Percentiles rank a stretch among this genome's conserved stretches.
phyloP scores from a whole-genome alignment of 2,797 vertebrate species.

The Cuniculus paca region DNA sequence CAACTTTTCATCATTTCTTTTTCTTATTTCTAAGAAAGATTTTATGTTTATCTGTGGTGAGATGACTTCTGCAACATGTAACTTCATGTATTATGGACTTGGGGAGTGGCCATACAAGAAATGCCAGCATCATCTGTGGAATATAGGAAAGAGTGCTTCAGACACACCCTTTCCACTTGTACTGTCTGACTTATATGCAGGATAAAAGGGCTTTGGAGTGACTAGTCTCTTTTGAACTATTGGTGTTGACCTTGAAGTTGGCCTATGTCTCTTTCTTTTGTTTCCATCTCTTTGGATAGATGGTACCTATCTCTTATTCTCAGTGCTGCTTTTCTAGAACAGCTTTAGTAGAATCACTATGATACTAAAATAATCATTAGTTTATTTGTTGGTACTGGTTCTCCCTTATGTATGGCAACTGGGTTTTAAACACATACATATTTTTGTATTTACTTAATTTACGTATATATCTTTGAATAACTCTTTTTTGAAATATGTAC shows the following conservation, averaged over 20 bases:
- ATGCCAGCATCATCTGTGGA: not conserved
- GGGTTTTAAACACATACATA: not conserved
- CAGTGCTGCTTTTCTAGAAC: not conserved
- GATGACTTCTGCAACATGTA: not conserved
- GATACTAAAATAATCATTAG: not conserved
- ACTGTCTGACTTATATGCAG: not conserved
- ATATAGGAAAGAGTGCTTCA: not conserved
- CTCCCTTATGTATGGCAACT: not conserved
- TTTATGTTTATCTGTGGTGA: not conserved
- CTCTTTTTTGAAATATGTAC: not conserved
- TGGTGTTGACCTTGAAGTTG: not conserved
- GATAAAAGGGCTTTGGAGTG: not conserved
- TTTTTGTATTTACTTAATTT: not conserved
- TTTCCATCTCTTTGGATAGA: not conserved
- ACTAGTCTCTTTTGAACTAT: rapidly evolving
- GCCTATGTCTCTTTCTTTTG: not conserved
- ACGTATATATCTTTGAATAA: not conserved
- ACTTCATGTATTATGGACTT: not conserved
- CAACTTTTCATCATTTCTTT: not conserved
- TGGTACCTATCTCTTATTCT: not conserved
- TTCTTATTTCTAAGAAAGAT: not conserved
- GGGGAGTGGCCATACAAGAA: not conserved
- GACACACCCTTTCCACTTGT: rapidly evolving
- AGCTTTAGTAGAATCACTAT: not conserved
- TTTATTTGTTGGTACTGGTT: not conserved